These are phyloP conservation scores for Pocillopora meandrina DNA, from an alignment of 92 coral and sea anemone genomes.

Conservation along the genomic window DNA sequence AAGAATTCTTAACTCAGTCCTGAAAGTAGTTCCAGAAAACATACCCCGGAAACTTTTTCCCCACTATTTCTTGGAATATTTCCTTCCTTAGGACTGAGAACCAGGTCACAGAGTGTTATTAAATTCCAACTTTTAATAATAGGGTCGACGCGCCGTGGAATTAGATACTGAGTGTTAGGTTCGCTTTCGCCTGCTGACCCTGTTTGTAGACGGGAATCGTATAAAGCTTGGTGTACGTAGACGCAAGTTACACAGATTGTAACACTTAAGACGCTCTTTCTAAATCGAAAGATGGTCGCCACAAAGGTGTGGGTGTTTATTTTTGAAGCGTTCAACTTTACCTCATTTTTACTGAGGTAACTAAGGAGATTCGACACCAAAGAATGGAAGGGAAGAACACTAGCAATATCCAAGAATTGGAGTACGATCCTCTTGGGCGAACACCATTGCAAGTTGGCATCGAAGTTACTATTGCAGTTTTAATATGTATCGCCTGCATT, in stretches of 20 bases:
- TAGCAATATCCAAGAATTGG: slow-evolving; percentile 7
- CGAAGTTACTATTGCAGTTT: slow-evolving; percentile 48
- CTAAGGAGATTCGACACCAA: neutral
- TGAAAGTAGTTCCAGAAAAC: too few relatives aligned
- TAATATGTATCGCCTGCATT: slow-evolving; percentile 46
- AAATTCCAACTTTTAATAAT: too few relatives aligned
- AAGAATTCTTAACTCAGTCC: too few relatives aligned
- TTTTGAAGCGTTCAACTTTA: neutral
- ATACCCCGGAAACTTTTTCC: too few relatives aligned
- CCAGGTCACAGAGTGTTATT: too few relatives aligned
- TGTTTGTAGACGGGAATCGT: too few relatives aligned
- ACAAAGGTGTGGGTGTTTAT: neutral
- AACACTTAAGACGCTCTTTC: neutral
- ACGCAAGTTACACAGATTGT: neutral
- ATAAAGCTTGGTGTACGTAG: neutral
- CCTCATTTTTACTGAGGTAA: neutral
- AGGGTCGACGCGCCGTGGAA: too few relatives aligned
- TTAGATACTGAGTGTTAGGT: too few relatives aligned
- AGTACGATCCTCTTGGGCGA: slow-evolving; percentile 39
- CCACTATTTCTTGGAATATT: too few relatives aligned
- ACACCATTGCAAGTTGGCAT: slow-evolving; percentile 47
- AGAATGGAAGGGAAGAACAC: neutral
- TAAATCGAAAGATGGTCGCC: too few relatives aligned
- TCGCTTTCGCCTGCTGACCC: too few relatives aligned
- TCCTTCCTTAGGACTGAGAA: too few relatives aligned